Evolutionary conservation across 2,888 invertebrate genomes (phyloP), one percentile per base, ranked within the genome.

Genomic region (Macaria liturata): DNA sequence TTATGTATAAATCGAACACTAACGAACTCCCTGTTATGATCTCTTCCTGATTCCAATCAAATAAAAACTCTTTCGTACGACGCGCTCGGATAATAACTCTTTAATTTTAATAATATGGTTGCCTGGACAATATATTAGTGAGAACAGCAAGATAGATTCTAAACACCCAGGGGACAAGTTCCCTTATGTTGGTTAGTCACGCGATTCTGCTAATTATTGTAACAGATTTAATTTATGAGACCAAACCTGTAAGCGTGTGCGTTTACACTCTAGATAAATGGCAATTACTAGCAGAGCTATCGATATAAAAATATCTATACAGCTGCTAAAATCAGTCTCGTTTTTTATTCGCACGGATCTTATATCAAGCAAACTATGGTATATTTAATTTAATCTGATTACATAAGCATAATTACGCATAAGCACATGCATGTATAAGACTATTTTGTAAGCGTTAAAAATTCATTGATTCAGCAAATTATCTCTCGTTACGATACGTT

Each of bases 151-250:
- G 77, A 70, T 80, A 79, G 73, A 72, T 77, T 78, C 63, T 81
- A 84, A 89, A 85, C 76, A 80, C 78, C 75, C 77, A 68, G 76
- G 67, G 76, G 86, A 89, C 87, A 84, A 75, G 84, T 80, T 80
- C 78, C 74, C 75, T 90, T 84, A 91, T 86, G 80, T 84, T 67
- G 65, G 62, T 54, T 55, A 83, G 86, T 83, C 90, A 91, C 91
- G 90, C 91, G 75, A 91, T 66, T 65, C 76, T 66, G 72, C 80
- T 88, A 90, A 88, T 88, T 86, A 88, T 55, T 85, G 83, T 85
- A 84, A 83, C 78, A 69, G 70, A 79, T 75, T 76, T 72, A 79
- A 88, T 88, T 87, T 88, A 88, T 87, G 79, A 70, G 20, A 20
- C 46, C 49, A 5, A 51, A 46, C 42, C 32, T 45, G 46, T 6